Conservation (phyloP, 2,113 vertebrate genomes). For the Phylloscopus trochilus region DNA sequence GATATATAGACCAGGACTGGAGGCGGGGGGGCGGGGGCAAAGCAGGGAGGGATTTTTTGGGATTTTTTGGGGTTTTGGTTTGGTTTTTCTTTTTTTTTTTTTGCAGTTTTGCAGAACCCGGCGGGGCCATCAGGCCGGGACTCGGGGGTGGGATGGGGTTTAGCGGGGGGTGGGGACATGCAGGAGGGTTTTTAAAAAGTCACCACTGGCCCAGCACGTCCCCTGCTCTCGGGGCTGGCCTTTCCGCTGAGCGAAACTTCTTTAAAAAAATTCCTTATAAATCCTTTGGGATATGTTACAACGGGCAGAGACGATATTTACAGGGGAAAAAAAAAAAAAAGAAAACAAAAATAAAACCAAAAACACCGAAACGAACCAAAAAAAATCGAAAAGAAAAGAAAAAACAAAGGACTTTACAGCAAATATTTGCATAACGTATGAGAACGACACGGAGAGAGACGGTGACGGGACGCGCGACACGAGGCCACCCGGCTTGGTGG, state of each 20-base stretch:
- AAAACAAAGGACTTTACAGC: conserved; percentile 69
- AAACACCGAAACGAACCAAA: background rate
- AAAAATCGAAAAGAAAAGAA: background rate
- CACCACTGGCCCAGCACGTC: conserved; percentile 70
- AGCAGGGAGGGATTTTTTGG: background rate
- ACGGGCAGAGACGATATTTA: conserved; percentile 85
- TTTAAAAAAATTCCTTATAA: conserved; percentile 83
- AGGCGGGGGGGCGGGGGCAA: conserved; percentile 30
- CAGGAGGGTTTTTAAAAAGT: conserved; percentile 38
- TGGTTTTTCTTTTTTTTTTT: no score
- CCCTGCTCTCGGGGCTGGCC: background rate
- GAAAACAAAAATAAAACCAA: background rate
- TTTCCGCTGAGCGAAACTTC: conserved; percentile 80
- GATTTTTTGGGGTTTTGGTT: background rate
- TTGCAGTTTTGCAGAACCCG: background rate
- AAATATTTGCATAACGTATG: conserved; percentile 69
- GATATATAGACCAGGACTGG: conserved; percentile 65
- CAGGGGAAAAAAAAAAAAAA: conserved; percentile 31
- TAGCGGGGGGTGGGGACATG: background rate
- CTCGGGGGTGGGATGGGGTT: background rate
- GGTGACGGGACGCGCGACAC: background rate
- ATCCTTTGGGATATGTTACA: conserved; percentile 93
- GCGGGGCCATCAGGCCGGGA: background rate
- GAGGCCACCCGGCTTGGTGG: background rate
- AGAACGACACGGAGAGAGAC: conserved; percentile 40